phyloP scores from a whole-genome alignment of 1,140 invertebrate genomes.

The Drosophila gunungcola region DNA sequence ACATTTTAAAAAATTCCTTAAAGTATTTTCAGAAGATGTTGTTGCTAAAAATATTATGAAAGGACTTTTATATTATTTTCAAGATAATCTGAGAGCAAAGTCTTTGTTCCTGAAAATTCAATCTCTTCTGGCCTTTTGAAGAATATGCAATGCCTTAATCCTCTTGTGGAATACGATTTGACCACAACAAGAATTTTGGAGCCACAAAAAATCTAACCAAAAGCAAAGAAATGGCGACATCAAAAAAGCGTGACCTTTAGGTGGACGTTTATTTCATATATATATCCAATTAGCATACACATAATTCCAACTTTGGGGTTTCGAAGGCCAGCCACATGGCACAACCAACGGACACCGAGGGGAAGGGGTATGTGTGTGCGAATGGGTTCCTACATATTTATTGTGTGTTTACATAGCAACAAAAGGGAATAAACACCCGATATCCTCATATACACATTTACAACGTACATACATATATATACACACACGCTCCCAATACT shows the following conservation, averaged over 20 bases:
- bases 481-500: constrained; percentile 8
- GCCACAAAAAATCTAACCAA: background rate
- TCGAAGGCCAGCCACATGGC: constrained; percentile 1
- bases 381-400: constrained; percentile 51
- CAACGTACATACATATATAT: background rate
- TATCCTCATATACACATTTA: background rate
- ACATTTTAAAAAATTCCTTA: no score
- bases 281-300: constrained; percentile 36
- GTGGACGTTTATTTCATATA: background rate
- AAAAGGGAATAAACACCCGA: constrained; percentile 34
- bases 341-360: constrained; percentile 8
- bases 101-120: background rate
- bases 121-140: constrained; percentile 2
- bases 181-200: constrained; percentile 8
- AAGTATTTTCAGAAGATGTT: no score
- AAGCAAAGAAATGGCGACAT: background rate
- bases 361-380: background rate
- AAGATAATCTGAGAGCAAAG: background rate
- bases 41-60: no score
- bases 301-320: constrained; percentile 19
- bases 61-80: background rate
- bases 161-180: constrained; percentile 7
- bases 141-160: constrained; percentile 9
- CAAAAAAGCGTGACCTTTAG: constrained; percentile 18
- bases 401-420: constrained; percentile 57